phyloP scores from a whole-genome alignment of 2,113 vertebrate species.

The Silurus glanis region DNA sequence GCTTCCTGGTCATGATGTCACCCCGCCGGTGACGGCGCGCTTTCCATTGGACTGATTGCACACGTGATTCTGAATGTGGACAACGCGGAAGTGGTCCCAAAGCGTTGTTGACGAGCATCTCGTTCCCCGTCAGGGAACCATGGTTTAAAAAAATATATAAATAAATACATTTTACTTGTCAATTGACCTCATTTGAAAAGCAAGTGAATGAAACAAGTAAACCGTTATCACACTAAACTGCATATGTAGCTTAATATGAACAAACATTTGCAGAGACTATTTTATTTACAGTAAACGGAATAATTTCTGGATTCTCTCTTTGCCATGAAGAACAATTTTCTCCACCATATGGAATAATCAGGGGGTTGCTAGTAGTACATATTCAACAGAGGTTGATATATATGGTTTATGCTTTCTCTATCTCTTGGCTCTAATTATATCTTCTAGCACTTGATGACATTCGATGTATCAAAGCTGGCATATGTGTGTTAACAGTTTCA shows the following conservation, averaged over 20 bases:
- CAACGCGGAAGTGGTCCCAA: no score
- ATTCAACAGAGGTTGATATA: neutral
- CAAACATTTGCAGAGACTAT: neutral
- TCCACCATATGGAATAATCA: neutral
- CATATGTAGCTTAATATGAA: neutral
- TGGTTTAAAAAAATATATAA: no score
- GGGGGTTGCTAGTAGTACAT: neutral
- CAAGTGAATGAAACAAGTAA: neutral
- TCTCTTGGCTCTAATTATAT: neutral
- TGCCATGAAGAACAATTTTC: neutral
- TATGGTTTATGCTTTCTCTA: neutral
- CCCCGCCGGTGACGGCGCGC: no score
- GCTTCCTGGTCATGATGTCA: no score
- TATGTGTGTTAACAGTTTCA: neutral
- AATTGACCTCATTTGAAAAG: neutral
- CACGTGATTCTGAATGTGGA: no score
- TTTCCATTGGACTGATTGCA: no score
- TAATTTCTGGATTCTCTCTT: neutral
- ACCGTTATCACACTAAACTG: neutral
- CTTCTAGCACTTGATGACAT: neutral
- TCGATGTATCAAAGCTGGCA: neutral
- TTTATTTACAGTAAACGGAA: neutral
- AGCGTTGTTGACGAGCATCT: no score
- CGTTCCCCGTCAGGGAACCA: no score
- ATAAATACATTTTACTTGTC: neutral